phyloP scores from a whole-genome alignment of 2,797 vertebrate species.

The Psittacula derbiana region DNA sequence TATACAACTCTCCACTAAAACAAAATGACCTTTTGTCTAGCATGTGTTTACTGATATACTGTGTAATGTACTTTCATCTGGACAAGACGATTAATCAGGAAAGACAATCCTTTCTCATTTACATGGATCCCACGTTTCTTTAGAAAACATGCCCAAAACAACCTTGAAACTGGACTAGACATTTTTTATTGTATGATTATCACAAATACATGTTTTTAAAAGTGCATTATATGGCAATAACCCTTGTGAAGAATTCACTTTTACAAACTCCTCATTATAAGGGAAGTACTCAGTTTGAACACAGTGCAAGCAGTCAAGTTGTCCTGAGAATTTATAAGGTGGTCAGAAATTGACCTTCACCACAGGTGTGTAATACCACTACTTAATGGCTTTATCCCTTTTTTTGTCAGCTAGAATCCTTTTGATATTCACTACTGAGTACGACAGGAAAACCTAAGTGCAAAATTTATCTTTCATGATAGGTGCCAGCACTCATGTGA shows the following conservation, averaged over 20 bases:
- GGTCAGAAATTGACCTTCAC: neutral
- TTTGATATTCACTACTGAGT: neutral
- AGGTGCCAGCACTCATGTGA: neutral
- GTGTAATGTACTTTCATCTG: neutral
- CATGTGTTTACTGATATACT: neutral
- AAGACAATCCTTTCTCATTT: neutral
- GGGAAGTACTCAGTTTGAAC: neutral
- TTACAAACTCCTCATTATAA: neutral
- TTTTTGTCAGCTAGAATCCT: neutral
- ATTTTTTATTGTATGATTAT: neutral
- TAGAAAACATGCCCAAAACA: neutral
- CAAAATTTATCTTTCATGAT: neutral
- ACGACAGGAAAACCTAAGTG: neutral
- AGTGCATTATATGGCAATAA: conserved; percentile 39
- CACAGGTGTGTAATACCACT: neutral
- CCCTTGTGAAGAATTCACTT: neutral
- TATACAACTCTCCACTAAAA: neutral
- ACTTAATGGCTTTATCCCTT: neutral
- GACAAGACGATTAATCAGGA: neutral
- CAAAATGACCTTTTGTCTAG: neutral
- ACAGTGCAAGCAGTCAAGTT: conserved; percentile 34
- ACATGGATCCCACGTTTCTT: neutral
- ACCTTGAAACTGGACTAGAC: neutral
- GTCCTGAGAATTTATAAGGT: conserved; percentile 32
- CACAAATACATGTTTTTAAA: conserved; percentile 19